These are phyloP conservation scores for Isaurus tuberculatus DNA, from an alignment of 92 coral and sea anemone genomes.

Conservation along the genomic window DNA sequence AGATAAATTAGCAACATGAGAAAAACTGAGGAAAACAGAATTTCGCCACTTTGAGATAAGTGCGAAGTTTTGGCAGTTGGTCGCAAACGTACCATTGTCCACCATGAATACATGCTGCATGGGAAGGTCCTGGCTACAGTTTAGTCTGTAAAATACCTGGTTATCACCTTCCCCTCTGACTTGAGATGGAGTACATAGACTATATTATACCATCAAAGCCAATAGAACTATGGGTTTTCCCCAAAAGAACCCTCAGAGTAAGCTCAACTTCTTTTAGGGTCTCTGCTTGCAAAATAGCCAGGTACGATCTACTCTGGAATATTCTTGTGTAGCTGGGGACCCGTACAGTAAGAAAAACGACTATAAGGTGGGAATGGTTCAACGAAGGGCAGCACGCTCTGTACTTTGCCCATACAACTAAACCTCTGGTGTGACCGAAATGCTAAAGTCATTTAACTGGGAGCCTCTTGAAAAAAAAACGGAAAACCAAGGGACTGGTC, in stretches of 20 bases:
- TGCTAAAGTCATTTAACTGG: too few species aligned
- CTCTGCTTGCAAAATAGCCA: conserved; percentile 33
- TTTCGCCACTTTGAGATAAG: background rate
- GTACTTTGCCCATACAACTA: conserved; percentile 3
- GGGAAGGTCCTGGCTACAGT: conserved; percentile 17
- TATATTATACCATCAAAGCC: conserved; percentile 35
- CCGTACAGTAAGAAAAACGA: conserved; percentile 8
- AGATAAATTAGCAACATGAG: background rate
- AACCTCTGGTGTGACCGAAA: background rate
- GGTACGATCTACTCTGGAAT: conserved; percentile 31
- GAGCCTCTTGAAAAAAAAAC: too few species aligned
- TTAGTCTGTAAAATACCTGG: conserved; percentile 53
- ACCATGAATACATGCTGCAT: background rate
- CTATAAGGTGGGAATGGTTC: conserved; percentile 1
- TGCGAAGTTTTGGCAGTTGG: background rate
- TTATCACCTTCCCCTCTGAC: conserved; percentile 53
- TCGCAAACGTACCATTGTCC: background rate
- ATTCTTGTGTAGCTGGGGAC: conserved; percentile 31
- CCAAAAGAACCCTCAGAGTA: conserved; percentile 20
- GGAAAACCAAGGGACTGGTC: too few species aligned
- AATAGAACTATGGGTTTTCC: conserved; percentile 42
- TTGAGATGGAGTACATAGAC: conserved; percentile 54
- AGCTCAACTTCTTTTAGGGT: conserved; percentile 27
- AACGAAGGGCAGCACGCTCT: conserved; percentile 3
- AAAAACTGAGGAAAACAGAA: background rate